Conservation (phyloP, 2,888 invertebrate species). For the Scaptomyza cyrtandrae region DNA sequence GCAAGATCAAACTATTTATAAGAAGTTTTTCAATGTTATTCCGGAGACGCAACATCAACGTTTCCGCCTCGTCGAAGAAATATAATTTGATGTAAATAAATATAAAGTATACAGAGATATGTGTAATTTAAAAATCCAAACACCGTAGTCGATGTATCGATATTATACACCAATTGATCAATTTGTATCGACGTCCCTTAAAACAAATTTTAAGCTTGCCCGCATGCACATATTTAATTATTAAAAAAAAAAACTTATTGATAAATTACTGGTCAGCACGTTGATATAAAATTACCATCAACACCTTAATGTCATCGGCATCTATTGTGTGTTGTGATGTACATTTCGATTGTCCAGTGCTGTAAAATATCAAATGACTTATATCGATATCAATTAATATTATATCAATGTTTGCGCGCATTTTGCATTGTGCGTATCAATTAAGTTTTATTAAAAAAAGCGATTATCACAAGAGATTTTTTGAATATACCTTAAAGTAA, state of each 20-base stretch:
- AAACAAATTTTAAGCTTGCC: background rate
- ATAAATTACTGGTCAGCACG: background rate
- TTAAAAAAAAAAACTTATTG: background rate
- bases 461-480: too few relatives aligned
- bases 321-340: too few relatives aligned
- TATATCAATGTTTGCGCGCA: background rate
- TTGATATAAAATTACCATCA: too few relatives aligned
- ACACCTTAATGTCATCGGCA: too few relatives aligned
- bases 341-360: background rate
- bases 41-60: conserved; percentile 91
- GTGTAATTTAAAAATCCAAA: too few relatives aligned
- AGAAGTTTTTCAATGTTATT: conserved; percentile 94
- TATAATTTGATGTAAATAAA: conserved; percentile 84
- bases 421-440: background rate
- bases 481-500: background rate
- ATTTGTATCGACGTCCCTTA: background rate
- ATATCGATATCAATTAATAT: background rate
- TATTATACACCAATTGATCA: background rate
- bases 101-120: background rate
- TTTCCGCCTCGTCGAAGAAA: conserved; percentile 91
- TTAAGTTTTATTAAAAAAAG: too few relatives aligned
- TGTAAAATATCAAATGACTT: background rate
- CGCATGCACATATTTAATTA: background rate
- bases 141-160: background rate
- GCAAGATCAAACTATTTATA: conserved; percentile 88